A percentile compares a stretch with the other conserved stretches of the same genome.
These are phyloP conservation scores for Alloplasta piceator DNA, from an alignment of 2,888 invertebrate species.

Conservation along the genomic window DNA sequence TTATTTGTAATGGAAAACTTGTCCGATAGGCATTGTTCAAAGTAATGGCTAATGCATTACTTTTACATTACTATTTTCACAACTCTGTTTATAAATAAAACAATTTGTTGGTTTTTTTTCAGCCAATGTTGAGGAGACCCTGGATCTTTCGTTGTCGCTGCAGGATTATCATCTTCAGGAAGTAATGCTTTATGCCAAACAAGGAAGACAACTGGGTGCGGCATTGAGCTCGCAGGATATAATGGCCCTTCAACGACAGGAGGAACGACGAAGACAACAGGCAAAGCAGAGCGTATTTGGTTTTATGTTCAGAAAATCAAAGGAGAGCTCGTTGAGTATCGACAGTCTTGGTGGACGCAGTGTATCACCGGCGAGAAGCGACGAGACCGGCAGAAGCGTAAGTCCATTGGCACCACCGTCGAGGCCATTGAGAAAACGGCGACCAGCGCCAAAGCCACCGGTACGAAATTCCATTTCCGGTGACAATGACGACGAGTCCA, in stretches of 20 bases:
- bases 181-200: conserved; percentile 86
- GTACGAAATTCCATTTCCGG: conserved; percentile 57
- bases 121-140: conserved; percentile 86
- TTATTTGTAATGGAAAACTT: too few species aligned
- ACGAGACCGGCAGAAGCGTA: conserved; percentile 84
- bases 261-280: conserved; percentile 84
- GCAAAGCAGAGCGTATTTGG: conserved; percentile 84
- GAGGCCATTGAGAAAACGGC: conserved; percentile 85
- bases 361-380: conserved; percentile 87
- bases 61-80: too few species aligned
- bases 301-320: conserved; percentile 84
- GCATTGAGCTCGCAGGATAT: conserved; percentile 85
- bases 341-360: conserved; percentile 84
- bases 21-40: too few species aligned
- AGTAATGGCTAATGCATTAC: too few species aligned
- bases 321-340: conserved; percentile 84
- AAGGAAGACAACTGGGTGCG: conserved; percentile 81
- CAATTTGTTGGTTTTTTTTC: conserved; percentile 35
- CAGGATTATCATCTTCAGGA: conserved; percentile 88
- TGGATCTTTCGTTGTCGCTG: conserved; percentile 86
- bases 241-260: conserved; percentile 85
- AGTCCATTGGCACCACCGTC: conserved; percentile 82
- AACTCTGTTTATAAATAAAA: not conserved
- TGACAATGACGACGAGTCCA: conserved; percentile 71
- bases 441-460: conserved; percentile 86